phyloP scores from a whole-genome alignment of 2,888 invertebrate genomes.

The Antitype chi region DNA sequence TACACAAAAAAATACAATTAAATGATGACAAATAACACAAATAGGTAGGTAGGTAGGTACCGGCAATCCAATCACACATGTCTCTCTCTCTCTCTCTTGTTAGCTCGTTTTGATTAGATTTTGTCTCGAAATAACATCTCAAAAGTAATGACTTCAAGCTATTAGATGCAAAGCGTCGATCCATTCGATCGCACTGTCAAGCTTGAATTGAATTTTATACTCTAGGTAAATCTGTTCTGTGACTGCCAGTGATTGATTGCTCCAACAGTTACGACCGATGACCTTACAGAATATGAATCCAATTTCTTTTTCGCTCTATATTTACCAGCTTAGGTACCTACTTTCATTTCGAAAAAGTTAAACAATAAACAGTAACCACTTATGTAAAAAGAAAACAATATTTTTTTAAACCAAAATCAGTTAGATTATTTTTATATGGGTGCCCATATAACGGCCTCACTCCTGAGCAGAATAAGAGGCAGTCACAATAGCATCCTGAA shows the following conservation, averaged over 20 bases:
- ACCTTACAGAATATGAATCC: conserved; percentile 56
- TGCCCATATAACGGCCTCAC: not conserved
- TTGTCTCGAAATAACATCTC: not conserved
- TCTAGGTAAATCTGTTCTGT: conserved; percentile 67
- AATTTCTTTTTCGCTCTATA: conserved; percentile 33
- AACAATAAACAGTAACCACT: conserved; percentile 15
- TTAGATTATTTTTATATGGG: not conserved
- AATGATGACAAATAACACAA: too few species aligned
- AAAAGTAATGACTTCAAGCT: not conserved
- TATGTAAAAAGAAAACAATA: conserved; percentile 25
- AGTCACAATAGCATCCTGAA: too few species aligned
- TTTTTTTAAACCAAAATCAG: not conserved
- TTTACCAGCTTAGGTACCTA: not conserved
- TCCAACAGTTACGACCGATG: conserved; percentile 61
- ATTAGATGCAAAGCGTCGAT: conserved; percentile 11
- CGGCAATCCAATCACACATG: too few species aligned
- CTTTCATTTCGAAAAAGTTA: not conserved
- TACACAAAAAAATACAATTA: too few species aligned
- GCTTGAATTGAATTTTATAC: conserved; percentile 72
- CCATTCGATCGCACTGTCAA: conserved; percentile 65
- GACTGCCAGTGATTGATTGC: conserved; percentile 68
- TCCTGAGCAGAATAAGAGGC: too few species aligned
- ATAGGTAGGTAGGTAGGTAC: too few species aligned
- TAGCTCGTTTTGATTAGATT: not conserved
- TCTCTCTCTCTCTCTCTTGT: too few species aligned